Evolutionary conservation across 1,140 invertebrate genomes (phyloP).

Genomic region (Dinothrombium tinctorium): DNA sequence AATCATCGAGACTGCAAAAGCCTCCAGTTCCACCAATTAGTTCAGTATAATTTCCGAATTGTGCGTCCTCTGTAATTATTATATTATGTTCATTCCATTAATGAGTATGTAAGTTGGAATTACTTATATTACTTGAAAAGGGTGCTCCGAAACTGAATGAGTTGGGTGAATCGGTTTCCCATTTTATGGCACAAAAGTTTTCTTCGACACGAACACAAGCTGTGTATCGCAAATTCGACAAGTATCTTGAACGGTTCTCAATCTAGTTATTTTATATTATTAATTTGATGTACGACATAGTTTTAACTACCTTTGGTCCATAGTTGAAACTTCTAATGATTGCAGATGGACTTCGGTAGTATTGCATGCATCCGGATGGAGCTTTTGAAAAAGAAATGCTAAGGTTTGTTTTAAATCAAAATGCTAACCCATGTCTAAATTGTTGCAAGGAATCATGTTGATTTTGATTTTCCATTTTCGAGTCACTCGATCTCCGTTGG

Average conservation of each 20-base stretch:
- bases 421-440: conserved; percentile 23
- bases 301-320: conserved; percentile 17
- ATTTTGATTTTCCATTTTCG: conserved; percentile 52
- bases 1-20: conserved; percentile 17
- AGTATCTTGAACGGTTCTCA: conserved; percentile 34
- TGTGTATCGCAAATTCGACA: conserved; percentile 68
- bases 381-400: conserved; percentile 8
- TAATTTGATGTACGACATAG: not conserved
- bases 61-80: too few relatives aligned
- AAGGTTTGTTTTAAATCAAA: conserved; percentile 1
- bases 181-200: conserved; percentile 54
- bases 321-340: conserved; percentile 35
- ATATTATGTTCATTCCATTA: too few relatives aligned
- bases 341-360: conserved; percentile 14
- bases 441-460: conserved; percentile 44
- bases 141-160: conserved; percentile 16
- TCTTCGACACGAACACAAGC: conserved; percentile 56
- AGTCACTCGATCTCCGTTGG: conserved; percentile 29
- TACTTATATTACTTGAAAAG: conserved; percentile 10
- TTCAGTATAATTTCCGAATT: not conserved
- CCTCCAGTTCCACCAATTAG: conserved; percentile 14
- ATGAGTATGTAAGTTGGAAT: not conserved
- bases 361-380: conserved; percentile 17
- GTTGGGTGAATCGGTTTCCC: conserved; percentile 16
- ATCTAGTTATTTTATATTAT: not conserved